phyloP scores from a whole-genome alignment of 2,888 invertebrate genomes.

The Eupithecia insigniata region DNA sequence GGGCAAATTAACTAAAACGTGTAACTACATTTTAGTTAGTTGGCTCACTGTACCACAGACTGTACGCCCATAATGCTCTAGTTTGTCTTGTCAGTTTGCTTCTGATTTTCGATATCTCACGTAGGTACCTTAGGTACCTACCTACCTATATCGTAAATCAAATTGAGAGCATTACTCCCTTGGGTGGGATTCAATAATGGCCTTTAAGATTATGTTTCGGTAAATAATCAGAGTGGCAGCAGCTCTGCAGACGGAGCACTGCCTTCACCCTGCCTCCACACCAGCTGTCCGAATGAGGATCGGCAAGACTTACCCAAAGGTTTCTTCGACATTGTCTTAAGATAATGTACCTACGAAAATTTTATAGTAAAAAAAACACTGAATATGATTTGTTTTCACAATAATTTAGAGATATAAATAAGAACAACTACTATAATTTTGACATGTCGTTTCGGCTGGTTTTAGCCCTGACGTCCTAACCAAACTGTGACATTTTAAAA shows the following conservation, averaged over 20 bases:
- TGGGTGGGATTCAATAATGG: too few species aligned
- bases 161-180: too few species aligned
- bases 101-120: too few species aligned
- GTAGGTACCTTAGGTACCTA: too few species aligned
- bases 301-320: slow-evolving; percentile 58
- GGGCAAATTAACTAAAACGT: too few species aligned
- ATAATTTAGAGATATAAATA: slow-evolving; percentile 41
- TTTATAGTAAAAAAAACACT: slow-evolving; percentile 35
- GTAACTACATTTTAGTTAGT: too few species aligned
- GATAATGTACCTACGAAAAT: background rate
- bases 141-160: too few species aligned
- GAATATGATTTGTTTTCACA: slow-evolving; percentile 55
- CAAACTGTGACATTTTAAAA: background rate
- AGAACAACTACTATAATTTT: slow-evolving; percentile 55
- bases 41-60: too few species aligned
- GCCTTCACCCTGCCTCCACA: background rate
- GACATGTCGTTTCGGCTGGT: slow-evolving; percentile 50
- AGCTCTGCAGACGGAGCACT: background rate
- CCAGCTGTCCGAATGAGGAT: background rate
- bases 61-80: too few species aligned
- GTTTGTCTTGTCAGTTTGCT: too few species aligned
- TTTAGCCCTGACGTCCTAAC: background rate
- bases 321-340: slow-evolving; percentile 57
- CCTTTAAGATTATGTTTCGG: too few species aligned
- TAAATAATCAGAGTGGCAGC: background rate